These are phyloP conservation scores for Graphium colonna DNA, from an alignment of 2,888 invertebrate species.

Conservation along the genomic window DNA sequence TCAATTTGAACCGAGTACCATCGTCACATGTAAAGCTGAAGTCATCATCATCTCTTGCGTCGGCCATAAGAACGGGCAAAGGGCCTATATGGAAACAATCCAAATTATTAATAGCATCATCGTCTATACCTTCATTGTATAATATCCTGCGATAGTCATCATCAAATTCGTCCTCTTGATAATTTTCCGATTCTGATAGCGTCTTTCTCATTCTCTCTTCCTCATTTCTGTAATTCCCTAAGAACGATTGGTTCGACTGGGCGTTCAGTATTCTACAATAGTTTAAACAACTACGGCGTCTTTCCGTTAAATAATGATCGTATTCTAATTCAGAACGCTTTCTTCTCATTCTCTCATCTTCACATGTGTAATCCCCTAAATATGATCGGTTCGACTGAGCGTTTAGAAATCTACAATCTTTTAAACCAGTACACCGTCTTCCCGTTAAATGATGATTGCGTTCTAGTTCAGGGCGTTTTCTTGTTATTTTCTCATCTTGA, in stretches of 20 bases:
- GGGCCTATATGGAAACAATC: neutral
- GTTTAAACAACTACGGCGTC: no score
- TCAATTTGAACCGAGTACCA: conserved; percentile 35
- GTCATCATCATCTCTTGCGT: neutral
- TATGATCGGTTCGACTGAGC: neutral
- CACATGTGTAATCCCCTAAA: no score
- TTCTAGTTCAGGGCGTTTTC: no score
- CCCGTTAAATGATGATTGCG: neutral
- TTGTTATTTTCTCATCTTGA: no score
- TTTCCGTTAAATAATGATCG: no score
- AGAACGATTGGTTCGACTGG: no score
- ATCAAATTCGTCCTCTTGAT: conserved; percentile 2
- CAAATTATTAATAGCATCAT: conserved; percentile 30
- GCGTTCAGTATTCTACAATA: no score
- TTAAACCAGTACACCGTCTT: neutral
- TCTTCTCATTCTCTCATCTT: no score
- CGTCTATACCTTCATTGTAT: conserved; percentile 61
- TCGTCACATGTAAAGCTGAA: neutral
- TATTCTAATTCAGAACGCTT: no score
- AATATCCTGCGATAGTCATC: conserved; percentile 37
- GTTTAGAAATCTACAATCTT: neutral
- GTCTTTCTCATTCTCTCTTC: no score
- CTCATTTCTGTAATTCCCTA: no score
- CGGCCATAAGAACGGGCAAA: neutral
- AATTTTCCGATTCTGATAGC: conserved; percentile 5